Conservation (phyloP, 2,113 vertebrate genomes). For the Ancistrus triradiatus region DNA sequence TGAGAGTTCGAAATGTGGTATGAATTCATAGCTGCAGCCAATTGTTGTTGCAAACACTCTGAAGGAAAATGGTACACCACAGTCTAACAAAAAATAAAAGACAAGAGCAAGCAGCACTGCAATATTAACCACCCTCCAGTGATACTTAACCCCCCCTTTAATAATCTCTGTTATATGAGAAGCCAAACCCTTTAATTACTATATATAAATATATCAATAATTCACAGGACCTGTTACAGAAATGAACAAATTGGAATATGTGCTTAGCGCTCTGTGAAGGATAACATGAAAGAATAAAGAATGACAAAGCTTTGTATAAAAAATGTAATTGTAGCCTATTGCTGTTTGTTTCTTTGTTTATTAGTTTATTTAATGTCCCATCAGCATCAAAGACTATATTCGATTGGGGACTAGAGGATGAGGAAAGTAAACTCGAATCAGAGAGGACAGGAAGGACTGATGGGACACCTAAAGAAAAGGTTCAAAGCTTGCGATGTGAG, state of each 20-base stretch:
- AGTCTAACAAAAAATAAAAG: background rate
- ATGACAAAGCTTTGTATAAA: too few species aligned
- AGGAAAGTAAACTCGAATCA: too few species aligned
- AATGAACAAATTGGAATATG: constrained; percentile 13
- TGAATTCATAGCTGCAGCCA: constrained; percentile 5
- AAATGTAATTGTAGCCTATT: too few species aligned
- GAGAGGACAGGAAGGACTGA: too few species aligned
- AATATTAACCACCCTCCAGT: constrained; percentile 22
- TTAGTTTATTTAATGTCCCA: too few species aligned
- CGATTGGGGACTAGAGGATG: too few species aligned
- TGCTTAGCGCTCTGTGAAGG: background rate
- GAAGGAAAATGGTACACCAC: constrained; percentile 13
- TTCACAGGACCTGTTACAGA: constrained; percentile 28
- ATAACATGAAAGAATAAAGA: too few species aligned
- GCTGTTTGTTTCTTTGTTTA: too few species aligned
- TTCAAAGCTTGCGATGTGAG: too few species aligned
- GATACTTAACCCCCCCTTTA: constrained; percentile 17
- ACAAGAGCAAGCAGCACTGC: background rate
- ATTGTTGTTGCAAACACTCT: background rate
- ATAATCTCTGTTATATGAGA: constrained; percentile 42
- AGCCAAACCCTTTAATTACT: constrained; percentile 45
- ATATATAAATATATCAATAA: constrained; percentile 42
- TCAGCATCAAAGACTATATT: too few species aligned
- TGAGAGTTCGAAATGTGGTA: constrained; percentile 14
- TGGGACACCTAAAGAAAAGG: too few species aligned